Base-by-base conservation (phyloP, 2,888 invertebrate genomes). In the Clunio marinus region DNA sequence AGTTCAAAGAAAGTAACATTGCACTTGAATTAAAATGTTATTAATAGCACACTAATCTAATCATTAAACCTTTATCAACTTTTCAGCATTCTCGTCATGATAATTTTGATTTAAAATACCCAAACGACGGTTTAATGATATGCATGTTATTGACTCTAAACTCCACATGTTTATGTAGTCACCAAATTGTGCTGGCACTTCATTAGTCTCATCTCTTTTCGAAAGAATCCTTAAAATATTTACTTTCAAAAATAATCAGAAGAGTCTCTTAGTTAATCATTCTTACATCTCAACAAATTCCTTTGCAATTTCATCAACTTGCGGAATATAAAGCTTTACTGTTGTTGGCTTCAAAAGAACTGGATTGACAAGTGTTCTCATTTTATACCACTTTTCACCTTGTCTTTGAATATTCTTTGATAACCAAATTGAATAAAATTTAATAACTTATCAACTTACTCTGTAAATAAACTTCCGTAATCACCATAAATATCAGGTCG, bases 121-220 rank as follows among this genome's bases (percentile, higher is more conserved):
- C n/a, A 78, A 71, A 59, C 74, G 73, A 28, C 74, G 78, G 69
- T 81, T 79, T 24, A 81, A 70, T 0, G 80, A 79, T 1, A 82
- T 75, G 1, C 77, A 74, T 1, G 77, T 77, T 0, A 81, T 75
- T 0, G 80, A 83, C 75, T 86, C 86, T 15, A 87, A 74, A 4
- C 83, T 80, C 84, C 85, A 84, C 70, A 81, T 80, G 62, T 81
- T 80, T 0, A 84, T 72, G 71, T 82, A 80, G 24, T 81, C 80
- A 55, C 77, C 72, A 68, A 85, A 83, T 71, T 81, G 74, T 0
- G 73, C 74, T 0, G 80, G 77, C 51, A 80, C 76, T 72, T 81
- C 80, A 8, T 70, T 71, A 13, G 73, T 73, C 2, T 69, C 69
- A 71, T 78, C 73, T 1, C 76, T 74, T 24, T 76, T 74, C 1